Evolutionary conservation across 2,113 vertebrate genomes (phyloP).

Genomic region (Sylvilagus bachmani): DNA sequence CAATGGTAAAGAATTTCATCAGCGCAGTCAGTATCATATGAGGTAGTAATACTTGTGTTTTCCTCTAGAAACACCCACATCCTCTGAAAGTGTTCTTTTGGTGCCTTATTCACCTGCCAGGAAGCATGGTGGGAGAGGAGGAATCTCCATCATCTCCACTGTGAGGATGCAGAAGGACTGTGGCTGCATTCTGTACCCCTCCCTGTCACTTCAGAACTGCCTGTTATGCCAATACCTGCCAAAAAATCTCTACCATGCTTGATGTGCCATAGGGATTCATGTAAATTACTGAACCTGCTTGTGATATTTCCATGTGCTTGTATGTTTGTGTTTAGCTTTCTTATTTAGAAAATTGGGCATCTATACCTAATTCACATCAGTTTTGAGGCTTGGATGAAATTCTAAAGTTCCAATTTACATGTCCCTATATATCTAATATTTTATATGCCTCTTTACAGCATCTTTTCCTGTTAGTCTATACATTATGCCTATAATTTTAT

Average conservation of each 20-base stretch:
- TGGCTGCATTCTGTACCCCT: neutral
- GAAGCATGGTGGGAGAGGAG: rapidly evolving
- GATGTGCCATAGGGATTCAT: neutral
- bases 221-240: rapidly evolving
- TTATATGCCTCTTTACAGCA: neutral
- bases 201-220: neutral
- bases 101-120: rapidly evolving
- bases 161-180: neutral
- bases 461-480: neutral
- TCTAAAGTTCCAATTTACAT: neutral
- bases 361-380: neutral
- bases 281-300: neutral
- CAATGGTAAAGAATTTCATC: neutral
- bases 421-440: neutral
- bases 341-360: neutral
- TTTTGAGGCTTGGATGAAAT: neutral
- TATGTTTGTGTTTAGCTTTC: neutral
- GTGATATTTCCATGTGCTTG: neutral
- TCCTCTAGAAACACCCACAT: neutral
- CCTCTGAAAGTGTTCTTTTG: neutral
- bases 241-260: neutral
- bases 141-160: neutral
- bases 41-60: neutral
- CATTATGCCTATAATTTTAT: neutral
- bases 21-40: neutral